Evolutionary conservation across 2,113 vertebrate species (phyloP), one percentile per base, ranked within the genome.

Genomic region (Colistium nudipinnis): DNA sequence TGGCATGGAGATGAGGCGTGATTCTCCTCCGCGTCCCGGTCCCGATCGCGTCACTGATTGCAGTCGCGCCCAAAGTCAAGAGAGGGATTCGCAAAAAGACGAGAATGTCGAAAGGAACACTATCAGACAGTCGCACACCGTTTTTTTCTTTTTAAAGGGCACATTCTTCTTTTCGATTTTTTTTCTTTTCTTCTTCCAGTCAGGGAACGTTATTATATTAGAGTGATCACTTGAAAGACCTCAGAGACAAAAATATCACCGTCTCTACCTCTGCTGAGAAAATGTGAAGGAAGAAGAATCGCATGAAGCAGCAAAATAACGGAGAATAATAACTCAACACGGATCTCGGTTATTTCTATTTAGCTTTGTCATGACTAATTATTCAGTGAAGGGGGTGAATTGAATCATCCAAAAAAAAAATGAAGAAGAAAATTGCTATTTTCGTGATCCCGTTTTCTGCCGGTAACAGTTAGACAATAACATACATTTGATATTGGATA

Each of bases 41-140:
- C 70, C 69, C 43, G 75, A 80, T 76, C 78, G 47, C 65, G 65
- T 43, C 44, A 49, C 70, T 56, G 73, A 82, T 71, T 44, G 27
- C 57, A 65, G 41, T 62, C 33, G 22, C 73, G 24, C 53, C 76
- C 70, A 69, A 67, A 67, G 39, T 54, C 24, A 66, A 53, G 63
- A 36, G 62, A 28, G 19, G 60, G 60, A 28, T 63, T 48, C 0
- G 10, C 56, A 57, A 47, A 35, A n/a, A n/a, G n/a, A n/a, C n/a
- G 8, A 28, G 8, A 28, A 47, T 8, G n/a, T 25, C 41, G n/a
- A n/a, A 43, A 35, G 31, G 20, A 70, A 60, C 69, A 49, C 22
- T 53, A 35, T 59, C 20, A 28, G 7, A 63, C 38, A 5, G 49
- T 47, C 11, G 6, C 20, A 3, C 31, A 45, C 55, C 66, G 6